Evolutionary conservation across 2,797 vertebrate species (phyloP), one percentile per base, ranked within the genome.

Genomic region (Enteromius fasciolatus): DNA sequence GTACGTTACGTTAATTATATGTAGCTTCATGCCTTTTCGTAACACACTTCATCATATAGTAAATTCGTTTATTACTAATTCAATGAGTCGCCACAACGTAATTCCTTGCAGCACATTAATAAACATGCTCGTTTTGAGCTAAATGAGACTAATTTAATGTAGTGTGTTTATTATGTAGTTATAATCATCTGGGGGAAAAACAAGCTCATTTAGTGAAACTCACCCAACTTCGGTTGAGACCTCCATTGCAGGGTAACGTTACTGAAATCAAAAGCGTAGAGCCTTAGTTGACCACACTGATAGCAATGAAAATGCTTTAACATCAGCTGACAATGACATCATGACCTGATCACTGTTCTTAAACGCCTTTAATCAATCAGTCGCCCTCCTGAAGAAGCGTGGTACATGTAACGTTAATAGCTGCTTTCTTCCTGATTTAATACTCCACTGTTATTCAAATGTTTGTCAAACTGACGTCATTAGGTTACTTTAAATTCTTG

Each of bases 321-420:
- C 23, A 48, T 82, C 81, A 82, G 73, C 81, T 82, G 81, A 82
- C 64, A 76, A 9, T 69, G 73, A 76, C 48, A 46, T 76, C 80
- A 41, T 41, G 63, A 52, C 59, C 15, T 20, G 41, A 63, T 48
- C 52, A 23, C 14, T 39, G 80, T 52, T 33, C 20, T 64, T 33
- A 1, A 44, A 57, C 6, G 2, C 33, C 25, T 82, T 67, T 9
- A 64, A 74, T 81, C 79, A 52, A 41, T 33, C 78, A 23, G 10
- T 1, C 17, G 28, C 36, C 1, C 18, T 25, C 7, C 11, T 23
- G 11, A 75, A 57, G n/a, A 75, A 36, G 33, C 6, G 25, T 1
- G 12, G 15, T 25, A 41, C 1, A 15, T 15, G 5, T 4, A 46
- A 14, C 44, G 44, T 14, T 14, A 12, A n/a, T n/a, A 39, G 31